Evolutionary conservation across 2,888 invertebrate species (phyloP).

Genomic region (Chesias legatella): DNA sequence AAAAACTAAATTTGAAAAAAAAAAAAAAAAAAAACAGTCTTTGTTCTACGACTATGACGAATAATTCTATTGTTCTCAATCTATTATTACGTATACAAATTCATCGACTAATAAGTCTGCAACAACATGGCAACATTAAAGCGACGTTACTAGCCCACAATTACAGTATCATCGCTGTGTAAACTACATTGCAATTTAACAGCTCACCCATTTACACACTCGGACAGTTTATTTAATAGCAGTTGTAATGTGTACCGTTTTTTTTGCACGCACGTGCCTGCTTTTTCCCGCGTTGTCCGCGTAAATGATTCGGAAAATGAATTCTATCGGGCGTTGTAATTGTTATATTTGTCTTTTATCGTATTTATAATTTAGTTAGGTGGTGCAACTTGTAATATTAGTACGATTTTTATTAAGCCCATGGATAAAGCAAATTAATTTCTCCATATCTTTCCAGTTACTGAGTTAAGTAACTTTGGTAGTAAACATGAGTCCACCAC

Average conservation of each 20-base stretch:
- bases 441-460: too few species aligned
- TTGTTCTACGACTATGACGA: too few species aligned
- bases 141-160: constrained; percentile 15
- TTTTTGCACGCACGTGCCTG: constrained; percentile 27
- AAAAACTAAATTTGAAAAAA: too few species aligned
- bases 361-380: too few species aligned
- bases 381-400: too few species aligned
- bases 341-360: constrained; percentile 8
- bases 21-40: too few species aligned
- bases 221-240: constrained; percentile 25
- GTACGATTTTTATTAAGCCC: too few species aligned
- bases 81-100: constrained; percentile 5
- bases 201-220: constrained; percentile 26
- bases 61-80: too few species aligned
- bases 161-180: constrained; percentile 20
- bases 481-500: too few species aligned
- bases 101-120: constrained; percentile 8
- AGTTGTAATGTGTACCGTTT: constrained; percentile 18
- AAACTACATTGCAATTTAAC: constrained; percentile 22
- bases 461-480: too few species aligned
- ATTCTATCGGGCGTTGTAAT: constrained; percentile 12
- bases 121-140: constrained; percentile 10
- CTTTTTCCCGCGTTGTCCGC: constrained; percentile 19
- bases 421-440: too few species aligned
- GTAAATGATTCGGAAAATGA: constrained; percentile 26